Percentiles rank a stretch among this genome's conserved stretches.
phyloP scores from a whole-genome alignment of 2,797 vertebrate genomes.

The Dromococcyx pavoninus region DNA sequence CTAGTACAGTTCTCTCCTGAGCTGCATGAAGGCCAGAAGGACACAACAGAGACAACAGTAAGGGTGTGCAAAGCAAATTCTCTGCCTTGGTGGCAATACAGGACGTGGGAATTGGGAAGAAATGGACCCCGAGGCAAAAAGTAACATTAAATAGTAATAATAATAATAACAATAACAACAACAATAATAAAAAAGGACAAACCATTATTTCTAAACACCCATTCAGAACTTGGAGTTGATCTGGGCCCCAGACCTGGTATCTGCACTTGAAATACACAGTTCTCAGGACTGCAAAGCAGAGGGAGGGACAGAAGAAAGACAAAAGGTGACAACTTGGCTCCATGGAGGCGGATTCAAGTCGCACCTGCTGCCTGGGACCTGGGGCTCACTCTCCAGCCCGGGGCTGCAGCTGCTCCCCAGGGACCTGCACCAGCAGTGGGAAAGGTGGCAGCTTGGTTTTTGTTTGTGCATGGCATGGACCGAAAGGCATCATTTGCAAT shows the following conservation, averaged over 20 bases:
- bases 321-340: not conserved
- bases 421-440: not conserved
- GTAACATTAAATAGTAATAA: conserved; percentile 64
- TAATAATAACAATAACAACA: not conserved
- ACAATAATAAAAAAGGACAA: conserved; percentile 16
- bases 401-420: not conserved
- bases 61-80: conserved; percentile 31
- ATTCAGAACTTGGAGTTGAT: conserved; percentile 53
- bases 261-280: not conserved
- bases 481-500: not conserved
- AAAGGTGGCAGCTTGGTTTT: not conserved
- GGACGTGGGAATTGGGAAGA: not conserved
- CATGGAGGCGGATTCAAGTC: not conserved
- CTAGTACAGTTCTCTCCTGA: not conserved
- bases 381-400: not conserved
- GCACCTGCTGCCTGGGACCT: not conserved
- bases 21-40: not conserved
- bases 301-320: not conserved
- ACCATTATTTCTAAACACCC: conserved; percentile 41
- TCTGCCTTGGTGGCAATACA: not conserved
- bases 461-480: not conserved
- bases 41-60: not conserved
- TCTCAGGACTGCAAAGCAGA: not conserved
- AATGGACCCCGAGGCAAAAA: conserved; percentile 44
- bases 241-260: conserved; percentile 32